Base-by-base conservation (phyloP, 2,888 invertebrate genomes). In the Sesia bembeciformis region DNA sequence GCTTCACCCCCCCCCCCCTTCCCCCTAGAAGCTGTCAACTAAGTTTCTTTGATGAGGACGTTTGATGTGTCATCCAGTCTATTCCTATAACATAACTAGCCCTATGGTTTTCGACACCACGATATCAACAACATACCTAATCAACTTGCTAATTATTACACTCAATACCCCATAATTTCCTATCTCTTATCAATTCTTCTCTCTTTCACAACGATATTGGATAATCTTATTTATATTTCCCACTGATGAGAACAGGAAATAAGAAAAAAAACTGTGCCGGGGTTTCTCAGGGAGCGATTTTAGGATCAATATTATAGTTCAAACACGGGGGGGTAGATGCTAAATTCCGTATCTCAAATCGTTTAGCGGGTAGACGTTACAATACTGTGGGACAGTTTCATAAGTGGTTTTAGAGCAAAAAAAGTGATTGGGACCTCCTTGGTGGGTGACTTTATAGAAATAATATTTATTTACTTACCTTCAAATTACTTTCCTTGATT, bases 291-390 rank as follows among this genome's bases (percentile, higher is more conserved):
- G 56, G 56, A 58, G 57, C 57, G 52, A 67, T 69, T 69, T 68
- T 58, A 64, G 65, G n/a, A 40, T 50, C 55, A 58, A 54, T 56
- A 58, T 54, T 67, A 66, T 72, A 72, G 73, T 71, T 61, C 72
- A 82, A 79, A 82, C 77, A 79, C 71, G 71, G 81, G 76, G 23
- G 75, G 80, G 79, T 66, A 78, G 75, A 73, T 75, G 84, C 81
- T 86, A 86, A 86, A 87, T 86, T 87, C 87, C 85, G 63, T 86
- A 86, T 88, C 86, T 85, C 69, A 78, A 68, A 67, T 58, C 72
- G 70, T 70, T 72, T 72, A 72, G 71, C 71, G 68, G 56, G 60
- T 59, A 65, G 62, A 65, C 58, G 69, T 38, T 52, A 52, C 6
- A 52, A 52, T n/a, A 8, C 40, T 52, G 52, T 52, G 52, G 52